These are phyloP conservation scores for Astyanax mexicanus DNA, from an alignment of 2,797 vertebrate species.

Conservation along the genomic window DNA sequence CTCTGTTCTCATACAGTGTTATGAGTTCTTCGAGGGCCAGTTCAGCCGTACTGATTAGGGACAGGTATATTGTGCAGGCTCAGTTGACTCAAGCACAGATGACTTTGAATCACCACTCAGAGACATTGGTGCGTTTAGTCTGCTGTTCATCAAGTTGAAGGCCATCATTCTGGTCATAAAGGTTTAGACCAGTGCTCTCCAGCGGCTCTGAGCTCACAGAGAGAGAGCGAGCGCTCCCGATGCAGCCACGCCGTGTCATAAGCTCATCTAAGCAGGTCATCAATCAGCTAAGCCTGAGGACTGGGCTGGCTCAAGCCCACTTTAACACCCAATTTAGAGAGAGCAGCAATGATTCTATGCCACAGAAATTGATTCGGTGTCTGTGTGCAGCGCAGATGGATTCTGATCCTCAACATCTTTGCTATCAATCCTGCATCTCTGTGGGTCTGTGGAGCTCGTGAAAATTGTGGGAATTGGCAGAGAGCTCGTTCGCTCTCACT, in stretches of 20 bases:
- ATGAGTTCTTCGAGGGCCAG: not conserved
- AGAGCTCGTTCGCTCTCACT: not conserved
- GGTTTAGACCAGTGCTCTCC: not conserved
- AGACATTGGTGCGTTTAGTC: not conserved
- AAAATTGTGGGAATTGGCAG: not conserved
- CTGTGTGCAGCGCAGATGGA: not conserved
- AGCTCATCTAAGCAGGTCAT: constrained; percentile 13
- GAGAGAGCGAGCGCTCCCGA: not conserved
- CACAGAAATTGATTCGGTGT: constrained; percentile 6
- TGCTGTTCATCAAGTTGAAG: not conserved
- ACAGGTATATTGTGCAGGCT: not conserved
- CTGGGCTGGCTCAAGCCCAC: not conserved
- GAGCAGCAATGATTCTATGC: not conserved
- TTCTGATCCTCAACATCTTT: constrained; percentile 9
- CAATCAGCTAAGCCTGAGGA: constrained; percentile 7
- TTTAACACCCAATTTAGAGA: constrained; percentile 9
- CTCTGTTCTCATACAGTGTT: too few relatives aligned
- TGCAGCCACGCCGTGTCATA: constrained; percentile 8
- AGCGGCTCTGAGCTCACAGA: not conserved
- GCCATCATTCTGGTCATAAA: constrained; percentile 10
- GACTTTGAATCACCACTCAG: not conserved
- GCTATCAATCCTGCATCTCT: not conserved
- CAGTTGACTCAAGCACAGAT: not conserved
- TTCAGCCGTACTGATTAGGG: not conserved
- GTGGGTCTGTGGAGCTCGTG: not conserved